Evolutionary conservation across 2,888 invertebrate genomes (phyloP), one percentile per base, ranked within the genome.

Genomic region (Parnassius smintheus): DNA sequence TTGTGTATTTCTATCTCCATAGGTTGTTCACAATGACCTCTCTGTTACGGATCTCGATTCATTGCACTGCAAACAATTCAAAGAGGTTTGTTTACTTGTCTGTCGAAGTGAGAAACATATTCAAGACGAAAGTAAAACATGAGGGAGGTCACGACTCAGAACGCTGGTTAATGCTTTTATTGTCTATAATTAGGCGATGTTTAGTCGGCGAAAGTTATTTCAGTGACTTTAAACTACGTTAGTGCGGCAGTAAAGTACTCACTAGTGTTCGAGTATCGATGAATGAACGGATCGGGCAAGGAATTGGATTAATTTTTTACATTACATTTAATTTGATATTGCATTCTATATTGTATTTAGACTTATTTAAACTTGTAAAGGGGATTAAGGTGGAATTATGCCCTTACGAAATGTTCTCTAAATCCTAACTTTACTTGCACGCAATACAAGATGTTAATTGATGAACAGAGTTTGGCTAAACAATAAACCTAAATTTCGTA

Each of bases 171-270:
- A 74, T 79, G 75, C 80, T 75, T 63, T 71, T 73, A 72, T 66
- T 65, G 57, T 72, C 75, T 77, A 74, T 70, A 73, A 72, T 72
- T 75, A 76, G 73, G 68, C 61, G 68, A 63, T 80, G 80, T 81
- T 80, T 81, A 79, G 78, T 72, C 77, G 76, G 74, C 72, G 66
- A 70, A 75, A 72, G 75, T 69, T 76, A 77, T 81, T 80, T 77
- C 68, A 64, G 73, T 64, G 58, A 68, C 66, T 65, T 67, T 77
- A 74, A 76, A 75, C 67, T 73, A 71, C 67, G 65, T 62, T 64
- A 55, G 59, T 22, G 25, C 55, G 50, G 59, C 54, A 56, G 58
- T 68, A 69, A 74, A 66, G 66, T 70, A 66, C 49, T 66, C 59
- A 61, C 66, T 65, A 68, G 67, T 66, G 67, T 68, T 64, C 54